Evolutionary conservation across 2,888 invertebrate genomes (phyloP), one percentile per base, ranked within the genome.

Genomic region (Pocota personata): DNA sequence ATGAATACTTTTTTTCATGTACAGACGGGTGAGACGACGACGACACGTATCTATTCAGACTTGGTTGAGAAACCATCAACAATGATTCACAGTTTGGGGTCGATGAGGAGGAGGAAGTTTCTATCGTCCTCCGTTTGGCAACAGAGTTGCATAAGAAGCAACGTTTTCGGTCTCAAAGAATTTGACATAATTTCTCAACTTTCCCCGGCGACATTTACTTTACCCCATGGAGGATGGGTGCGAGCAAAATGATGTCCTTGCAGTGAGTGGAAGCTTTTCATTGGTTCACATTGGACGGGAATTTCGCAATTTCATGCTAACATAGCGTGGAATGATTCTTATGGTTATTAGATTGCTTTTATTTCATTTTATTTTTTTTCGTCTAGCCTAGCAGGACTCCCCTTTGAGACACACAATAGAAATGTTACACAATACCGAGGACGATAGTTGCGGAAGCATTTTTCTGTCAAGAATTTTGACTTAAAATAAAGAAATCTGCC

Each of bases 221-320:
- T 19, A 10, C 19, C n/a, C n/a, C 19, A 4, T 37, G 32, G 48
- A 10, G 27, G 55, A 30, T 27, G 30, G 30, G 14, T 32, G 55
- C 14, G 57, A 77, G 60, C 52, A 46, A 66, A 64, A 66, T n/a
- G 27, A 16, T 48, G 60, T 80, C 73, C 79, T 66, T 73, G 48
- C 12, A 71, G 12, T 21, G 30, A 21, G 40, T 19, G 3, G 19
- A 57, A 58, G 40, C 27, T 50, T 32, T 58, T 67, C 66, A 48
- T 57, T 62, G 62, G 21, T 16, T 55, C 32, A 6, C 30, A 27
- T 24, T 27, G 32, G 16, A 72, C 10, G 40, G 21, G 52, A 40
- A 76, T 55, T 76, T 76, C 30, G 48, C 57, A 66, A 77, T 82
- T 77, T 77, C 37, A 76, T 58, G 64, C 57, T 64, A 32, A 71